Conservation (phyloP, 92 coral and sea anemone species). For the Palythoa heliodiscus region DNA sequence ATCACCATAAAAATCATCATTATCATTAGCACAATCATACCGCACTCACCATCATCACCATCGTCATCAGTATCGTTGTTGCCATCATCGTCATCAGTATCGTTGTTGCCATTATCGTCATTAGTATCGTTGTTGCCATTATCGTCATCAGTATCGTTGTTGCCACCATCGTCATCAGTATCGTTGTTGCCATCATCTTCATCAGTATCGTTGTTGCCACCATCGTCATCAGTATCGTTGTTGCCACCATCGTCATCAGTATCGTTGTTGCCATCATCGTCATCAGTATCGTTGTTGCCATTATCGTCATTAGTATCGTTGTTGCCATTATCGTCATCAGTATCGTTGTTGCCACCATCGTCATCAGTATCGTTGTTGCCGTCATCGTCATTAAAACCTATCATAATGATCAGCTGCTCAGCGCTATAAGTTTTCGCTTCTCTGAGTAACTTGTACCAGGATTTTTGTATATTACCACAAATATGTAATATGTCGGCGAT, state of each 20-base stretch:
- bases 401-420: too few species aligned
- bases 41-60: not conserved
- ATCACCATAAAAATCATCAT: not conserved
- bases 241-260: not conserved
- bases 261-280: not conserved
- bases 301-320: too few species aligned
- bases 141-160: not conserved
- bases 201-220: not conserved
- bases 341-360: not conserved
- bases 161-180: not conserved
- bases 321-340: not conserved
- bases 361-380: not conserved
- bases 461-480: too few species aligned
- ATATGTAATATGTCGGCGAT: too few species aligned
- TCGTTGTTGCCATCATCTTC: not conserved
- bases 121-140: not conserved
- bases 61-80: not conserved
- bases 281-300: not conserved
- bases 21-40: not conserved
- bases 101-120: not conserved
- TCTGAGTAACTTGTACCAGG: too few species aligned
- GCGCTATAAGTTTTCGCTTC: too few species aligned
- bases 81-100: too few species aligned
- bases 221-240: not conserved
- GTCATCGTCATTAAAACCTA: too few species aligned